Base-by-base conservation (phyloP, 1,140 invertebrate genomes). In the Ips nitidus region DNA sequence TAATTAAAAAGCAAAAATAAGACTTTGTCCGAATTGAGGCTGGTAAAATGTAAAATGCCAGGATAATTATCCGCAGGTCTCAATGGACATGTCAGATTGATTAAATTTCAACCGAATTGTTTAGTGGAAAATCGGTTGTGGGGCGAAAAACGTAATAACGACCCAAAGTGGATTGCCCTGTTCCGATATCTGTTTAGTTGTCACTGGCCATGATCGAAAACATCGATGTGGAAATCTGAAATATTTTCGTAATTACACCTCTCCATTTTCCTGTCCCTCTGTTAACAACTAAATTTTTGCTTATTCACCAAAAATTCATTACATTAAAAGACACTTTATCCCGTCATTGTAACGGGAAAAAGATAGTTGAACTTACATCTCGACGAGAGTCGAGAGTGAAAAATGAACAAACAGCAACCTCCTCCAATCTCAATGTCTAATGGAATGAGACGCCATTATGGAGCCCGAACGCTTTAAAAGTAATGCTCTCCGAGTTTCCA, bases 361-460 rank as follows among this genome's bases (percentile, higher is more conserved):
- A n/a, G 36, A 55, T 55, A 55, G 52, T 55, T 55, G 52, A 55
- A 55, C 52, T 55, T 38, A 37, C 52, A 55, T 2, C 52, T 22
- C 22, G 22, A 22, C 52, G 5, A 55, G 37, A 3, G 3, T 22
- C 45, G 6, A 6, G 45, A 22, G 2, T 55, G 52, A 55, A 55
- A 55, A 55, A 55, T 55, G 52, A 36, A 38, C 52, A 55, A 55
- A 55, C 5, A 55, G 52, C 4, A 47, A n/a, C 45, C 8, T 38
- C 37, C 52, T 37, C 37, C 52, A 38, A 55, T 55, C 52, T 55
- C 52, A 55, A 55, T 55, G 52, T 55, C 52, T 55, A 55, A 55
- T 55, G 52, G 37, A 55, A 55, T 55, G 52, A 55, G 52, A 55
- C 52, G 52, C n/a, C 52, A 38, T 55, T 55, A 55, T 55, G 6